Percentiles rank a stretch among this genome's conserved stretches.
Evolutionary conservation across 2,888 invertebrate genomes (phyloP).

Genomic region (Drosophila subsilvestris): DNA sequence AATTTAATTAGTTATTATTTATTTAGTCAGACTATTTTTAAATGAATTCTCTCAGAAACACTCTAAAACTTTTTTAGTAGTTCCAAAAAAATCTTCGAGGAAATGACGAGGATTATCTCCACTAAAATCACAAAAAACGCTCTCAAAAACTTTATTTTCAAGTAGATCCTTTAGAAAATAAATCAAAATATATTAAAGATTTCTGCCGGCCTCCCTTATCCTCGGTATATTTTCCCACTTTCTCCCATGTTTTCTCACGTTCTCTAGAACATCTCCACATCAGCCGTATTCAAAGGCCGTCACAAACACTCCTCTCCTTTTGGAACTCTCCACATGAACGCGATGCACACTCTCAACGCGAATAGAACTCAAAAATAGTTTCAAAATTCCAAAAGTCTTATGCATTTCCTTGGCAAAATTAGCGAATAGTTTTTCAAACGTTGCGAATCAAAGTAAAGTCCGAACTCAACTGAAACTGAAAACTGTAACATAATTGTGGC

Average conservation of each 20-base stretch:
- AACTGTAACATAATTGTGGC: background rate
- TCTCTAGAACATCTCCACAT: conserved; percentile 9
- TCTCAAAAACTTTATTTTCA: too few species aligned
- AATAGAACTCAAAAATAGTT: conserved; percentile 41
- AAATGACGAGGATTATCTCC: too few species aligned
- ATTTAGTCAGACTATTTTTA: too few species aligned
- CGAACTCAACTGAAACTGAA: conserved; percentile 23
- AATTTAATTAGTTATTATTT: too few species aligned
- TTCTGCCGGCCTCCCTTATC: background rate
- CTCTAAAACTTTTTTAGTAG: too few species aligned
- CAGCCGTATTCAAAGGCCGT: conserved; percentile 63
- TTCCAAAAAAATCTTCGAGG: too few species aligned
- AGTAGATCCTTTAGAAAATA: too few species aligned
- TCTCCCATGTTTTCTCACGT: background rate
- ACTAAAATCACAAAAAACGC: too few species aligned
- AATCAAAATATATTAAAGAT: background rate
- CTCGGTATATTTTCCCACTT: background rate
- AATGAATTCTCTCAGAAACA: too few species aligned
- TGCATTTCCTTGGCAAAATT: conserved; percentile 55
- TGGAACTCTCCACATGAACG: conserved; percentile 8
- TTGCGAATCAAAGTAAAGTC: conserved; percentile 19
- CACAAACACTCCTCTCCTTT: conserved; percentile 13
- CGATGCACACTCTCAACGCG: conserved; percentile 32
- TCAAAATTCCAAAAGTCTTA: conserved; percentile 47
- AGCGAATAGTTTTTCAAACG: conserved; percentile 4